Evolutionary conservation across 2,113 vertebrate genomes (phyloP), one percentile per base, ranked within the genome.

Genomic region (Anseranas semipalmata): DNA sequence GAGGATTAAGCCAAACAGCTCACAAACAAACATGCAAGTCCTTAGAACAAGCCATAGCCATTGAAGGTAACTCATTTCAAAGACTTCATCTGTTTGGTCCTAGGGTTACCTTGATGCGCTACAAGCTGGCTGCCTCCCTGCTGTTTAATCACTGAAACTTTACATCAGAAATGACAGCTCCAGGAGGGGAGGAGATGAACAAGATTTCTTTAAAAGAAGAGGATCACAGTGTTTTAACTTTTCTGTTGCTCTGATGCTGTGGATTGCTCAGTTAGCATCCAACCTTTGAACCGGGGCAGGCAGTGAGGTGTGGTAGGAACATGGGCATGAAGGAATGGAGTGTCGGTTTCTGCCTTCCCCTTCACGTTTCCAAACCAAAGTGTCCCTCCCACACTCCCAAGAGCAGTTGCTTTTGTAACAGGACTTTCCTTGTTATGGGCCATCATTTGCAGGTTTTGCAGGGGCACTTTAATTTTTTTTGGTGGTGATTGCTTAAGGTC

Each of bases 201-300:
- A 28, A 37, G 82, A 63, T 59, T 77, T 1, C 0, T 77, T 90
- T 52, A 17, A 35, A 85, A 85, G 37, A 52, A 13, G 41, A 79
- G 30, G 50, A 66, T 76, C n/a, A n/a, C 18, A 19, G 53, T 11
- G 30, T 20, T 88, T 63, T 35, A 39, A 19, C 41, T 59, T 85
- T 33, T 35, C 37, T 79, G 15, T 84, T 76, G 72, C 32, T 63
- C n/a, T 17, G 24, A 3, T n/a, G 19, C 72, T 39, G 8, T 9
- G 43, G 20, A 10, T 62, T 0, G 2, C 71, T 70, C 55, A 1
- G 70, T 4, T 81, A 77, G 74, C 30, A 74, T 18, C 62, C 66
- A 32, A 0, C 11, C 65, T 45, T 14, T 30, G 58, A 32, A 20
- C 12, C 4, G 0, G 1, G 19, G 45, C 35, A 50, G 58, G 46